phyloP scores from a whole-genome alignment of 2,888 invertebrate genomes.

The Xanthostigma xanthostigma region DNA sequence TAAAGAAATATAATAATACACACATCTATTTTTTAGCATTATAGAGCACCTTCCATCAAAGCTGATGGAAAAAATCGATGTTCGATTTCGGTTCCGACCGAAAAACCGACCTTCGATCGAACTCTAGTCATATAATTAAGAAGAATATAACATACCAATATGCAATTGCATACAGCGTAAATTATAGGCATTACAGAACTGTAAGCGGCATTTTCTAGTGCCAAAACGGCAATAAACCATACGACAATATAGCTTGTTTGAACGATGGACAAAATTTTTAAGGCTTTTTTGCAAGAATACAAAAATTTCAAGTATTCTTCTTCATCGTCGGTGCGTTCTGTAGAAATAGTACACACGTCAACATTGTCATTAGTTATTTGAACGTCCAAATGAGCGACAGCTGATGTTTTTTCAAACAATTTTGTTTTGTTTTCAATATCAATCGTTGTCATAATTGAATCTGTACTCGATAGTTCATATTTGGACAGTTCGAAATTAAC shows the following conservation, averaged over 20 bases:
- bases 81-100: no score
- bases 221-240: conserved; percentile 61
- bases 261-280: conserved; percentile 47
- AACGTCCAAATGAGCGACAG: background rate
- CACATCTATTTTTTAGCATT: no score
- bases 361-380: conserved; percentile 21
- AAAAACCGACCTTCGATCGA: no score
- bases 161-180: conserved; percentile 38
- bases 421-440: conserved; percentile 4
- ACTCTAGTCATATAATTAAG: background rate
- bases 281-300: conserved; percentile 40
- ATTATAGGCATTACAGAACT: conserved; percentile 44
- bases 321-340: conserved; percentile 11
- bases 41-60: no score
- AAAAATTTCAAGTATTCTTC: conserved; percentile 28
- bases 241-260: conserved; percentile 56
- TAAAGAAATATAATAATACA: no score
- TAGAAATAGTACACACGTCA: conserved; percentile 6
- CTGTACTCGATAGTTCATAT: conserved; percentile 25
- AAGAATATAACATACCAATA: conserved; percentile 33
- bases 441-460: conserved; percentile 16
- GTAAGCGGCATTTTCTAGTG: conserved; percentile 47
- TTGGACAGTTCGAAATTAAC: conserved; percentile 28
- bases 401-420: conserved; percentile 1
- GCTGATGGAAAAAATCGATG: no score